Conservation (phyloP, 2,888 invertebrate species). For the Temnothorax ravouxi region DNA sequence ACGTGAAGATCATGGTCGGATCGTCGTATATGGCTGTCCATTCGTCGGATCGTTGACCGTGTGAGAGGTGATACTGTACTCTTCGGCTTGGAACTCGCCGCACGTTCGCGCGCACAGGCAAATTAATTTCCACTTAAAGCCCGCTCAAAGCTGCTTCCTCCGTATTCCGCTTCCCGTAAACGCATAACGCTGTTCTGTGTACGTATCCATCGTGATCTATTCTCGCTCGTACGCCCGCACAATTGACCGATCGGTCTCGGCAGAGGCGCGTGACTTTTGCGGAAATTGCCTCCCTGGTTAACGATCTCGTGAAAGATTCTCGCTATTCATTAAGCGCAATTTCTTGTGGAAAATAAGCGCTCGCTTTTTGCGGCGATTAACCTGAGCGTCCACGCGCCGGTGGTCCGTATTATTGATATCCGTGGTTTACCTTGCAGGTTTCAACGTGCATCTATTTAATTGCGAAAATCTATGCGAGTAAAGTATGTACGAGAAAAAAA, state of each 20-base stretch:
- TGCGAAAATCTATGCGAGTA: not conserved
- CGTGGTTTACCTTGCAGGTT: not conserved
- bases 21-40: conserved; percentile 76
- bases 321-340: conserved; percentile 36
- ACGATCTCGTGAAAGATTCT: conserved; percentile 4
- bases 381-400: conserved; percentile 17
- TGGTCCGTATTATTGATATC: conserved; percentile 38
- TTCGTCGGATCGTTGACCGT: conserved; percentile 81
- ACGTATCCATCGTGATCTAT: not conserved
- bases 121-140: conserved; percentile 77
- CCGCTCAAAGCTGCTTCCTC: conserved; percentile 58
- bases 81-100: conserved; percentile 69
- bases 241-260: conserved; percentile 1
- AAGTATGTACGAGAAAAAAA: not conserved
- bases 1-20: conserved; percentile 74
- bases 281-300: conserved; percentile 51
- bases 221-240: not conserved
- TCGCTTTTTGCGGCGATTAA: conserved; percentile 4
- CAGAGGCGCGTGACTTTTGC: conserved; percentile 52
- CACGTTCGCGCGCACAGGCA: conserved; percentile 78
- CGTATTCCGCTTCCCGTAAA: not conserved
- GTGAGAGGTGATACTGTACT: conserved; percentile 75
- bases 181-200: not conserved
- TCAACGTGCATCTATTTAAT: not conserved
- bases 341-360: conserved; percentile 40